Conservation (phyloP, 2,113 vertebrate genomes). For the Pseudonaja textilis region DNA sequence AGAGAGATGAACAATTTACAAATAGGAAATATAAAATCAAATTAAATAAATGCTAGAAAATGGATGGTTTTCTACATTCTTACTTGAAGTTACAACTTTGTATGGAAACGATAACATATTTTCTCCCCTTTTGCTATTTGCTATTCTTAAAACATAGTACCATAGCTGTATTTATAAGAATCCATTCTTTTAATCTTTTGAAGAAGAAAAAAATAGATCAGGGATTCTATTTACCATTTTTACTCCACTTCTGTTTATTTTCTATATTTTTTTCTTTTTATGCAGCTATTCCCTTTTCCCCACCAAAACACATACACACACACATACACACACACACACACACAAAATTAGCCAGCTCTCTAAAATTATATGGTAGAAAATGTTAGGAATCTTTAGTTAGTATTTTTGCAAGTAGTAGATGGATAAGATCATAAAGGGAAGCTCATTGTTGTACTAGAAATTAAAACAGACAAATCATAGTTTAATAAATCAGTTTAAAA, state of each 20-base stretch:
- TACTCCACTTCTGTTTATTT: not conserved
- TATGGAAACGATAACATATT: not conserved
- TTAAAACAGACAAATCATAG: not conserved
- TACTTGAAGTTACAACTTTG: not conserved
- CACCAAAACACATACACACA: not conserved
- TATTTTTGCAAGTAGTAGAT: not conserved
- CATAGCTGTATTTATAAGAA: not conserved
- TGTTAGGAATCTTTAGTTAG: not conserved
- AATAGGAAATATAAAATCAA: not conserved
- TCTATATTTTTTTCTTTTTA: not conserved
- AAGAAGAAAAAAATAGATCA: not conserved
- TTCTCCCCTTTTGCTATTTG: not conserved
- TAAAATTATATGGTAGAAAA: not conserved
- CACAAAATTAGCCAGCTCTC: not conserved
- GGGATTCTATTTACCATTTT: not conserved
- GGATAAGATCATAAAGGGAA: not conserved
- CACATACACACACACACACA: not conserved
- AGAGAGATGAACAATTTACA: not conserved
- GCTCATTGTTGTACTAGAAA: not conserved
- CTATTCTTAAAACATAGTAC: not conserved
- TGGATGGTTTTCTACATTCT: not conserved
- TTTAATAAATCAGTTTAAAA: not conserved
- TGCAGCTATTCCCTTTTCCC: not conserved
- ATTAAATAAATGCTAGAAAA: not conserved
- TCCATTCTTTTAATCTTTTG: not conserved